These are phyloP conservation scores for Cepphus grylle DNA, from an alignment of 2,113 vertebrate genomes.

Conservation along the genomic window DNA sequence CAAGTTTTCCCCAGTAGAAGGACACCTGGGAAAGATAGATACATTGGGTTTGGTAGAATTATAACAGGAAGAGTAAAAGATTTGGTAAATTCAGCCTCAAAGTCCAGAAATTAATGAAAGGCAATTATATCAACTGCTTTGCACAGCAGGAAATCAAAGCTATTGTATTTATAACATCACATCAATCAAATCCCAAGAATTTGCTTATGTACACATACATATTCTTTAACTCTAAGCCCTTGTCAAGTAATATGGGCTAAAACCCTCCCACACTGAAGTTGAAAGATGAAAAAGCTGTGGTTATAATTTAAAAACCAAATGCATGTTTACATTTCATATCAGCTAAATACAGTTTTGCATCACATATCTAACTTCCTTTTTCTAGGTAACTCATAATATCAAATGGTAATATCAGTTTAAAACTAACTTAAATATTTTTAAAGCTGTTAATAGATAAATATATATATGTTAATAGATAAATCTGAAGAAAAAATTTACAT, in stretches of 20 bases:
- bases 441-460: background rate
- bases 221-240: background rate
- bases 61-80: background rate
- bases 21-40: background rate
- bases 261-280: background rate
- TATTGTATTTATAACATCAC: background rate
- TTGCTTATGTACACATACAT: background rate
- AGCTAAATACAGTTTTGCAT: background rate
- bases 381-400: background rate
- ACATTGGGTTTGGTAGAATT: background rate
- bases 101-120: background rate
- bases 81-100: background rate
- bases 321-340: background rate
- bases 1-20: background rate
- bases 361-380: background rate
- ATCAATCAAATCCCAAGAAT: background rate
- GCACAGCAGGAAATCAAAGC: background rate
- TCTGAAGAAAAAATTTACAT: background rate
- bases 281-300: background rate
- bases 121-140: background rate
- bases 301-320: background rate
- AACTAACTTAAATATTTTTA: background rate
- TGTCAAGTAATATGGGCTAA: background rate
- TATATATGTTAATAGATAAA: background rate
- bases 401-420: background rate